phyloP scores from a whole-genome alignment of 1,140 invertebrate genomes.

The Stegodyphus dumicola region DNA sequence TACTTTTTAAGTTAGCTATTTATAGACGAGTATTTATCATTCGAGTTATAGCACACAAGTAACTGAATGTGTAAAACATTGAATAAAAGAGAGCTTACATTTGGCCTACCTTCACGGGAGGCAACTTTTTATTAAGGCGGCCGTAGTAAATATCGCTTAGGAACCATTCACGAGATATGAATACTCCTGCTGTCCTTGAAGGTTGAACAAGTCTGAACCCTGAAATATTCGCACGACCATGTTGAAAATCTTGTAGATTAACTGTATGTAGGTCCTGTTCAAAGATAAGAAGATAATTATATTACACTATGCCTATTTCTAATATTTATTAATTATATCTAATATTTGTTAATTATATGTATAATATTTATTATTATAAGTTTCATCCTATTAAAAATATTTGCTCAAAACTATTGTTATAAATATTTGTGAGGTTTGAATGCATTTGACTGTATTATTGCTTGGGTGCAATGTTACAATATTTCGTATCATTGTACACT shows the following conservation, averaged over 20 bases:
- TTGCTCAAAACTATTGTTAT: too few species aligned
- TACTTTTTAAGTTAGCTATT: too few species aligned
- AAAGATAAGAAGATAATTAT: not conserved
- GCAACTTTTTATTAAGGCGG: conserved; percentile 35
- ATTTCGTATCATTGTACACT: too few species aligned
- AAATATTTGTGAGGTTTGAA: too few species aligned
- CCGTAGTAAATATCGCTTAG: conserved; percentile 51
- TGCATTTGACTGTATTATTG: too few species aligned
- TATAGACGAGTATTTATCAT: too few species aligned
- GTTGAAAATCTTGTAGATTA: conserved; percentile 76
- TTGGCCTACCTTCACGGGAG: conserved; percentile 60
- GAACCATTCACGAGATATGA: conserved; percentile 39
- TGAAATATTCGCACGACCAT: conserved; percentile 62
- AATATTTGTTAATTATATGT: too few species aligned
- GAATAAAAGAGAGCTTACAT: conserved; percentile 58
- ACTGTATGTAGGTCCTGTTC: conserved; percentile 82
- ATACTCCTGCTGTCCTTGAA: conserved; percentile 16
- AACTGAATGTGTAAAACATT: conserved; percentile 12
- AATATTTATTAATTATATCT: too few species aligned
- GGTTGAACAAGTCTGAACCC: conserved; percentile 62
- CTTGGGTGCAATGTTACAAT: too few species aligned
- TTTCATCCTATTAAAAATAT: too few species aligned
- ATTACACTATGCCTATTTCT: not conserved
- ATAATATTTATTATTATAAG: too few species aligned
- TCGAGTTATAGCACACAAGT: not conserved